Evolutionary conservation across 2,797 vertebrate genomes (phyloP).

Genomic region (Anguilla megastoma): DNA sequence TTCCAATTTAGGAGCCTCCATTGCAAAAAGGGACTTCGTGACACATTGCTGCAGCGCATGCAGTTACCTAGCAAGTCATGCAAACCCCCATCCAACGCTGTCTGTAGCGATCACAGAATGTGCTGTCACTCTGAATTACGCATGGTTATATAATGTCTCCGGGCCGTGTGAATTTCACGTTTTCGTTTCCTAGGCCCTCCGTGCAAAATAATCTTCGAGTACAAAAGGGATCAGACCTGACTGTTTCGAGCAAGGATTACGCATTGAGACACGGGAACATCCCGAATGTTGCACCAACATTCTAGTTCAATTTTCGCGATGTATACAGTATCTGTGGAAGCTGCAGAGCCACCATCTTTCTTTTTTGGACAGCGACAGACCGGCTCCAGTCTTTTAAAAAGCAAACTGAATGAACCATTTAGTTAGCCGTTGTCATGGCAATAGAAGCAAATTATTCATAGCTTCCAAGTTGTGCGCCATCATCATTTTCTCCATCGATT

Average conservation of each 20-base stretch:
- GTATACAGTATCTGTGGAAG: background rate
- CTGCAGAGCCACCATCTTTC: background rate
- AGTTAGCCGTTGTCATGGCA: conserved; percentile 11
- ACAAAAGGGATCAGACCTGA: background rate
- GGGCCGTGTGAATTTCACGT: background rate
- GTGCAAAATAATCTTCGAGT: background rate
- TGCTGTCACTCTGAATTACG: background rate
- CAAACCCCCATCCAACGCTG: background rate
- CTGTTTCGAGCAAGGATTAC: background rate
- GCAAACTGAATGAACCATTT: background rate
- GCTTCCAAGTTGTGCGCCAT: conserved; percentile 1
- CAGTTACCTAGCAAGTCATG: background rate
- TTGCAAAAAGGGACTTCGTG: background rate
- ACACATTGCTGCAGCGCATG: background rate
- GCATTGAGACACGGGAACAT: background rate
- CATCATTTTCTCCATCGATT: background rate
- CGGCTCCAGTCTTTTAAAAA: background rate
- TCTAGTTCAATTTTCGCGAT: background rate
- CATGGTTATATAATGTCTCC: background rate
- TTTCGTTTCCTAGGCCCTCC: background rate
- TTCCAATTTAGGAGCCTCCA: background rate
- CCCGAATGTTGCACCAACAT: background rate
- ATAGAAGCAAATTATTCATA: conserved; percentile 25
- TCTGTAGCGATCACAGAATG: background rate
- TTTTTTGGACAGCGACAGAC: background rate